A percentile compares a stretch with the other conserved stretches of the same genome.
Evolutionary conservation across 2,888 invertebrate species (phyloP).

Genomic region (Tiliacea aurago): DNA sequence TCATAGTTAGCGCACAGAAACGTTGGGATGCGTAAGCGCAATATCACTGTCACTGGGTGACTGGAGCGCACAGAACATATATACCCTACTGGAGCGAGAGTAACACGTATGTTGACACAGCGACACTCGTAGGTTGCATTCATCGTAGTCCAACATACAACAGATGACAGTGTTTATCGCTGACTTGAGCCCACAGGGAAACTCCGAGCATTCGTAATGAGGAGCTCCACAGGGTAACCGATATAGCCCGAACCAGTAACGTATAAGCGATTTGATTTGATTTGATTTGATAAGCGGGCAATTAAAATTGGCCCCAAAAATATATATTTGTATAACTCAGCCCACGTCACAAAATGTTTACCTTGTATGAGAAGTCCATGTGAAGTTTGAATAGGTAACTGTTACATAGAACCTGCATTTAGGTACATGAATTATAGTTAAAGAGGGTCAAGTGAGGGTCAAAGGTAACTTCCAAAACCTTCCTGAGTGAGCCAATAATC

Average conservation of each 20-base stretch:
- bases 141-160: neutral
- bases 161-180: neutral
- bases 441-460: constrained; percentile 18
- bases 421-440: neutral
- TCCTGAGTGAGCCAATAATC: constrained; percentile 5
- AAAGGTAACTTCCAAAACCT: constrained; percentile 5
- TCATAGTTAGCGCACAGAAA: constrained; percentile 27
- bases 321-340: no score
- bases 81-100: constrained; percentile 38
- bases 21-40: constrained; percentile 23
- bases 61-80: no score
- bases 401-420: constrained; percentile 8
- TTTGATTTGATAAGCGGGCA: no score
- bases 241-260: neutral
- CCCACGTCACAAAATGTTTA: neutral
- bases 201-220: no score
- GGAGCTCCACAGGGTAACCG: no score
- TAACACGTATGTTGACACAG: neutral
- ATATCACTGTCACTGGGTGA: constrained; percentile 63
- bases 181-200: neutral
- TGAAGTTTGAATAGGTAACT: neutral
- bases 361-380: neutral
- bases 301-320: neutral
- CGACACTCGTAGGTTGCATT: neutral
- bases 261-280: no score